Evolutionary conservation across 2,888 invertebrate species (phyloP), one percentile per base, ranked within the genome.

Genomic region (Pterobdella sp.): DNA sequence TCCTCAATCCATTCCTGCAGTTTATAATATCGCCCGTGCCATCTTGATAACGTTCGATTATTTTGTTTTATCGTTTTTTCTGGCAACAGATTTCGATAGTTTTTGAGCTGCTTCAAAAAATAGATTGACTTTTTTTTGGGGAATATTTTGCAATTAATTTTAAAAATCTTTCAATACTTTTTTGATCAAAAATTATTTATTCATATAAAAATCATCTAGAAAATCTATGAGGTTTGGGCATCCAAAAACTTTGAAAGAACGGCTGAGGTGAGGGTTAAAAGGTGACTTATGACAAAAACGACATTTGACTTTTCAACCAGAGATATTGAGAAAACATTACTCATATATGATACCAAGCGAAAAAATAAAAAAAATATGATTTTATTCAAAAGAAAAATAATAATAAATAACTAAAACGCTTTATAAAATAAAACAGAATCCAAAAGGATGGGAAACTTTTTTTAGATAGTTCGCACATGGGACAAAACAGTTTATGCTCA

Each of bases 41-140:
- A 56, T 56, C 60, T 56, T 56, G 60, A 56, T 56, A 56, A 26
- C n/a, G 60, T 56, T 56, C 60, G 60, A 56, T 56, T 56, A 56
- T 56, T 56, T 56, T 56, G 7, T n/a, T 56, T 56, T 56, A 56
- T 56, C 60, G 18, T 4, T 26, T 22, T 22, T 56, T 22, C n/a
- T 18, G 18, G n/a, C 60, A 18, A n/a, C 60, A 56, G 60, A 56
- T 7, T 56, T 22, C n/a, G 14, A n/a, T 56, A 56, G n/a, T 26
- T 3, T 3, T 4, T n/a, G 18, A n/a, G n/a, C n/a, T n/a, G n/a
- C n/a, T n/a, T n/a, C n/a, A n/a, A n/a, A 22, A 56, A 56, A 56
- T 4, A 56, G 60, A 56, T 26, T 56, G 7, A n/a, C 4, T 56
- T 56, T 56, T 56, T 26, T n/a, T 26, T 56, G 3, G 3, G 3